phyloP scores from a whole-genome alignment of 2,113 vertebrate species.

The Bucco capensis region DNA sequence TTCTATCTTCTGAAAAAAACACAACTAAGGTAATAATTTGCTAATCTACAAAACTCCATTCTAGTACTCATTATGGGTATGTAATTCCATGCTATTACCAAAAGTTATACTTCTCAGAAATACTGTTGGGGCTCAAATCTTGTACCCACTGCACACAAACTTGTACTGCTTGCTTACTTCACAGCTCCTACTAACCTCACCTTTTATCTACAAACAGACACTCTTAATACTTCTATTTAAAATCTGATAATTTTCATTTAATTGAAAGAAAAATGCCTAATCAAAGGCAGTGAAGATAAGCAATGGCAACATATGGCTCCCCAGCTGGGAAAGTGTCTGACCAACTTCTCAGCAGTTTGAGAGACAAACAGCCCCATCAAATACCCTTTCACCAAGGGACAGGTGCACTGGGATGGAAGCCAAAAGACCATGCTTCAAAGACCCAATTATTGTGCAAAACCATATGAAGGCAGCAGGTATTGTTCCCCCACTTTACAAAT shows the following conservation, averaged over 20 bases:
- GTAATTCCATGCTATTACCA: background rate
- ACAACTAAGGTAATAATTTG: background rate
- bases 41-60: background rate
- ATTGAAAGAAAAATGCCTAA: conserved; percentile 11
- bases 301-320: background rate
- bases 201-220: background rate
- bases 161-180: background rate
- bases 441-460: background rate
- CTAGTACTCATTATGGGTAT: background rate
- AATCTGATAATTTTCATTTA: background rate
- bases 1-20: background rate
- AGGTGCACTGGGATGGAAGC: background rate
- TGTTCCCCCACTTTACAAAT: background rate
- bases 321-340: conserved; percentile 7
- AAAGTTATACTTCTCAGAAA: background rate
- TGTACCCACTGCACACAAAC: background rate
- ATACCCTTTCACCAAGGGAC: background rate
- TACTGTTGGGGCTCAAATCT: background rate
- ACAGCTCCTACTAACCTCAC: background rate
- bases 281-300: background rate
- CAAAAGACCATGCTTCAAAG: background rate
- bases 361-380: background rate
- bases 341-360: background rate
- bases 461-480: background rate
- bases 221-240: background rate